phyloP scores from a whole-genome alignment of 2,888 invertebrate species.

The Dasysyrphus albostriatus region DNA sequence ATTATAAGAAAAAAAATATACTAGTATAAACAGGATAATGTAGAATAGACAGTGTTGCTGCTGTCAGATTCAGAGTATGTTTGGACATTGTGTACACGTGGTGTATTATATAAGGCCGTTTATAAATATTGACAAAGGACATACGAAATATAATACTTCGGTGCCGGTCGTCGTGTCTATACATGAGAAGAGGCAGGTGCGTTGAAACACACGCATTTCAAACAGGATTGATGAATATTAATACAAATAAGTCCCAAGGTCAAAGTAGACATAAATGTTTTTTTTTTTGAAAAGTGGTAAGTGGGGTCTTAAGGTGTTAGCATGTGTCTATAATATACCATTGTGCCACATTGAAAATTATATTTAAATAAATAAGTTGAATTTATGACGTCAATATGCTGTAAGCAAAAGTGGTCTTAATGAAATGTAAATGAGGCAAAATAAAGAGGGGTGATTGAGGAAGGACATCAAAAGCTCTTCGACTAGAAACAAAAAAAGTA shows the following conservation, averaged over 20 bases:
- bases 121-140: constrained; percentile 65
- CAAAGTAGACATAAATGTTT: neutral
- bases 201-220: constrained; percentile 32
- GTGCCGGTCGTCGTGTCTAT: neutral
- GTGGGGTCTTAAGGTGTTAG: constrained; percentile 16
- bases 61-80: constrained; percentile 39
- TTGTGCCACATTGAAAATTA: constrained; percentile 32
- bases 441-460: neutral
- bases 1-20: constrained; percentile 4
- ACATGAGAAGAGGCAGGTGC: constrained; percentile 39
- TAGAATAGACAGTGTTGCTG: constrained; percentile 54
- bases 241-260: constrained; percentile 33
- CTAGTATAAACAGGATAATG: constrained; percentile 16
- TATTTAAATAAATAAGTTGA: constrained; percentile 41
- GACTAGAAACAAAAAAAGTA: neutral
- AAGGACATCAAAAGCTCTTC: constrained; percentile 2
- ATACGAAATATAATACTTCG: neutral
- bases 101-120: constrained; percentile 39
- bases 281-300: neutral
- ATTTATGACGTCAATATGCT: constrained; percentile 52
- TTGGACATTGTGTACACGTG: constrained; percentile 28
- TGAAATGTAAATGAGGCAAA: neutral
- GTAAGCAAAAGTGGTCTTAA: constrained; percentile 17
- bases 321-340: constrained; percentile 34
- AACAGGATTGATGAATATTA: constrained; percentile 37